These are phyloP conservation scores for Celastrina argiolus DNA, from an alignment of 2,888 invertebrate species.

Conservation along the genomic window DNA sequence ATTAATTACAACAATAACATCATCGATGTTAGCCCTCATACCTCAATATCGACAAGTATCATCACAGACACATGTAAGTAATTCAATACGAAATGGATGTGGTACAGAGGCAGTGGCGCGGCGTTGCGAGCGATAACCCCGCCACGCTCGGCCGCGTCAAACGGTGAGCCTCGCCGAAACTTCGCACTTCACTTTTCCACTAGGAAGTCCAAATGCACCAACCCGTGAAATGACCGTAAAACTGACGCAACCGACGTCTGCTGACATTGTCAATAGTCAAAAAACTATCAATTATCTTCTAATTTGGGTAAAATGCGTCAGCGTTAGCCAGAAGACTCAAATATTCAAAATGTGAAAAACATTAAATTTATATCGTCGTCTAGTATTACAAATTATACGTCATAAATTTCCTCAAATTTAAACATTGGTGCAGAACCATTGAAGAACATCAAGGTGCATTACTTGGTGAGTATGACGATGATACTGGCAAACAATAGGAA, in stretches of 20 bases:
- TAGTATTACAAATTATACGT: not conserved
- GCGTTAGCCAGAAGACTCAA: too few species aligned
- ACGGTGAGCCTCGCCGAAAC: conserved; percentile 65
- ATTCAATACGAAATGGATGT: conserved; percentile 7
- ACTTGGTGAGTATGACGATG: conserved; percentile 33
- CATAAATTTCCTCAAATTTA: conserved; percentile 18
- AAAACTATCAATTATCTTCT: conserved; percentile 26
- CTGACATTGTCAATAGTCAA: conserved; percentile 36
- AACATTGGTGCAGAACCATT: conserved; percentile 4
- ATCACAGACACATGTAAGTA: conserved; percentile 6
- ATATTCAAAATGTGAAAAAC: not conserved
- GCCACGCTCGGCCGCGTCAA: conserved; percentile 51
- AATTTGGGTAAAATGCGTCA: not conserved
- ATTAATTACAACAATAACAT: too few species aligned
- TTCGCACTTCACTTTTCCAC: conserved; percentile 73
- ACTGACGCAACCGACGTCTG: conserved; percentile 57
- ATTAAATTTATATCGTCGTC: not conserved
- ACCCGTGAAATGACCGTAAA: conserved; percentile 73
- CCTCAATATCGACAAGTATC: not conserved
- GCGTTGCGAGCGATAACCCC: conserved; percentile 51
- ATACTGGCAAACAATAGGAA: conserved; percentile 67
- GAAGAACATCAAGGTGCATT: not conserved
- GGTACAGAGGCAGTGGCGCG: conserved; percentile 43
- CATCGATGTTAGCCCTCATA: too few species aligned
- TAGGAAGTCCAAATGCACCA: conserved; percentile 61